A percentile compares a stretch with the other conserved stretches of the same genome.
Evolutionary conservation across 35 echinoderm and acorn worm genomes (phyloP).

Genomic region (Antedon bifida): DNA sequence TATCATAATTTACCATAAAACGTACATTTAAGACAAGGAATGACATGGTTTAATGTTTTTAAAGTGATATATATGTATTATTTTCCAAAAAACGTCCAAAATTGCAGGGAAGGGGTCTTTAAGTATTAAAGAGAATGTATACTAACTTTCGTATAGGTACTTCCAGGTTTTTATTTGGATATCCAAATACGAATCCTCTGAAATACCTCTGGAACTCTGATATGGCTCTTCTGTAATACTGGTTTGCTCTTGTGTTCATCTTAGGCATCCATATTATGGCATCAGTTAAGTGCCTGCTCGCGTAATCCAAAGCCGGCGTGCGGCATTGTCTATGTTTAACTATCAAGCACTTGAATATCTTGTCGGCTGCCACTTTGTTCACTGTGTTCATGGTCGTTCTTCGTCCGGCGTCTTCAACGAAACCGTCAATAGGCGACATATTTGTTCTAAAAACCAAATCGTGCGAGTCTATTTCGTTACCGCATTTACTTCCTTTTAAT

Average conservation of each 20-base stretch:
- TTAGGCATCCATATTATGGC: not conserved
- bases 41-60: too few relatives aligned
- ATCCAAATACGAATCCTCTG: not conserved
- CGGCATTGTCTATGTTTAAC: not conserved
- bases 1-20: too few relatives aligned
- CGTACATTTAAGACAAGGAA: too few relatives aligned
- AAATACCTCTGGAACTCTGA: not conserved
- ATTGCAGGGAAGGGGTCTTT: too few relatives aligned
- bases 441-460: constrained; percentile 1
- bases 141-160: not conserved
- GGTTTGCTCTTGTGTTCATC: not conserved
- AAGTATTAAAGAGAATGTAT: not conserved
- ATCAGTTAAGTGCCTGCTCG: not conserved
- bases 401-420: not conserved
- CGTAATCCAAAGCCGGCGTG: not conserved
- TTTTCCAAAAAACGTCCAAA: too few relatives aligned
- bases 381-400: not conserved
- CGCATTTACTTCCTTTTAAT: constrained; percentile 3
- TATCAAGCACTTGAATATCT: not conserved
- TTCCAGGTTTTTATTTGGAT: not conserved
- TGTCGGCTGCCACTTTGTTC: not conserved
- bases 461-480: not conserved
- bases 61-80: too few relatives aligned
- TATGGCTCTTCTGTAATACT: not conserved
- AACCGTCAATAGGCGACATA: not conserved